Percentiles rank a stretch among this genome's conserved stretches.
These are phyloP conservation scores for Tapirus indicus DNA, from an alignment of 2,797 vertebrate genomes.

Conservation along the genomic window DNA sequence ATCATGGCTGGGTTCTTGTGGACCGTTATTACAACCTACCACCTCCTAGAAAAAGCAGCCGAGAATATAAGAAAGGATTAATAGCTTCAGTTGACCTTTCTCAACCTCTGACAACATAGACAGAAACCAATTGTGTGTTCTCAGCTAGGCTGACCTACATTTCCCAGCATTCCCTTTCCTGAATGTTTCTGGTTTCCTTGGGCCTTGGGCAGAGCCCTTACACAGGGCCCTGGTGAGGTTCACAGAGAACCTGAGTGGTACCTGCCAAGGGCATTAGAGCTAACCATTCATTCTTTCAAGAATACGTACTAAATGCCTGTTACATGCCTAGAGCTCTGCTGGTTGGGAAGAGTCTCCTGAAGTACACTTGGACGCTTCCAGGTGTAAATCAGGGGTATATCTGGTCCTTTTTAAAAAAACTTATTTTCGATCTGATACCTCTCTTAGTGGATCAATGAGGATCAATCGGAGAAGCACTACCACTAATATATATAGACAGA, in stretches of 20 bases:
- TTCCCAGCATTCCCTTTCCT: background rate
- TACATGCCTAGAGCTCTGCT: background rate
- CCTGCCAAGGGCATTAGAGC: background rate
- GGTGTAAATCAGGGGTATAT: background rate
- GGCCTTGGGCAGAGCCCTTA: too few relatives aligned
- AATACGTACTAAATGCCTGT: background rate
- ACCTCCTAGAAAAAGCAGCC: background rate
- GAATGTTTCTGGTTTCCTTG: background rate
- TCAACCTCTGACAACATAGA: background rate
- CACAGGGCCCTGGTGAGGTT: background rate
- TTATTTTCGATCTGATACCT: background rate
- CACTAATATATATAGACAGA: background rate
- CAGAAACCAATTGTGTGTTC: background rate
- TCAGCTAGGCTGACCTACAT: background rate
- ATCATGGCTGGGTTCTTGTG: background rate
- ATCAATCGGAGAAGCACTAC: background rate
- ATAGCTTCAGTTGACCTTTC: background rate
- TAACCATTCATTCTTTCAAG: background rate
- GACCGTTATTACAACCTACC: too few relatives aligned
- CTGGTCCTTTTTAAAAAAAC: background rate
- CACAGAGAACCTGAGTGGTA: background rate
- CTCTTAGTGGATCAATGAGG: background rate
- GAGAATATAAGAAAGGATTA: background rate
- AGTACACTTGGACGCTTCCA: background rate
- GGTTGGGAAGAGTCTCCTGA: background rate